Conservation (phyloP, 2,113 vertebrate species). For the Rallus limicola region DNA sequence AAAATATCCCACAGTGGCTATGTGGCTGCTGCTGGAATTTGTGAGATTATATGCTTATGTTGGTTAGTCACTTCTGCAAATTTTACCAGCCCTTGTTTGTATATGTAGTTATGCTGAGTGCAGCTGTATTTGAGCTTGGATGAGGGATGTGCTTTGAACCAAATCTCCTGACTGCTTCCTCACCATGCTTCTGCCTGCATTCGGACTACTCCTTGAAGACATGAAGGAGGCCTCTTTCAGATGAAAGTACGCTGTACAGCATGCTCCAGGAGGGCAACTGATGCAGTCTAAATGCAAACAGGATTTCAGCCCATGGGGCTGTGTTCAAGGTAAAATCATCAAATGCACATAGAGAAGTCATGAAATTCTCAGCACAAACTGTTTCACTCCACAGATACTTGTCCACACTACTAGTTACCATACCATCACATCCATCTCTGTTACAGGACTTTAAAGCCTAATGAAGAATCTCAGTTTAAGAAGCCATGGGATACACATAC, state of each 20-base stretch:
- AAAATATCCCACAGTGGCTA: background rate
- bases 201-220: background rate
- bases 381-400: background rate
- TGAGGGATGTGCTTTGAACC: background rate
- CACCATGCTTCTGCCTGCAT: background rate
- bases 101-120: background rate
- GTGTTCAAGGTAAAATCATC: background rate
- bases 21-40: background rate
- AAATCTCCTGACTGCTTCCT: background rate
- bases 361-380: background rate
- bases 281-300: conserved; percentile 17
- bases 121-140: background rate
- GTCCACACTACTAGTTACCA: background rate
- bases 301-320: background rate
- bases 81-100: background rate
- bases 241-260: background rate
- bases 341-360: background rate
- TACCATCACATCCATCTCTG: background rate
- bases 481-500: background rate
- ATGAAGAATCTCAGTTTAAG: background rate
- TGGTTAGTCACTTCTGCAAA: background rate
- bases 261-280: background rate
- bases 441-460: background rate
- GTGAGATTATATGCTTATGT: background rate
- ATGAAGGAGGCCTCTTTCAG: background rate